These are phyloP conservation scores for Chloropsis cyanopogon DNA, from an alignment of 2,113 vertebrate genomes.

Conservation along the genomic window DNA sequence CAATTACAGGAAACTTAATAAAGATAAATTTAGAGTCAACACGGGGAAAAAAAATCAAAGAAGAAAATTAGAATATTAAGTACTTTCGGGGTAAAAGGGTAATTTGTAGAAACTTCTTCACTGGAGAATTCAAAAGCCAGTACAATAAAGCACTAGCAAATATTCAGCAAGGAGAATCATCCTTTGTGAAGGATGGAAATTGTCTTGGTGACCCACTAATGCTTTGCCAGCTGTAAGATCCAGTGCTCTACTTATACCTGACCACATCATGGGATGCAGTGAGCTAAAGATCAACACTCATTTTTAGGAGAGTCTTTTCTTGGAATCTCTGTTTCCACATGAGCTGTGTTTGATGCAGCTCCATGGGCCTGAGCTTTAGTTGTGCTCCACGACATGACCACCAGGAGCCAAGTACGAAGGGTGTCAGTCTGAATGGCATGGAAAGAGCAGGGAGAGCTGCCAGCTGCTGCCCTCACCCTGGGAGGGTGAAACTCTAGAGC, in stretches of 20 bases:
- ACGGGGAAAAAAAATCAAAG: neutral
- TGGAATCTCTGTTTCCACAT: neutral
- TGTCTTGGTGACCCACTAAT: neutral
- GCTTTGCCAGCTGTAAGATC: neutral
- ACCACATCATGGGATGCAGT: neutral
- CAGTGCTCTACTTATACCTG: neutral
- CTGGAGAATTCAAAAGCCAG: neutral
- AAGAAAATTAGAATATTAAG: neutral
- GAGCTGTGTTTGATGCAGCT: neutral
- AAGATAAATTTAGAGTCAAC: neutral
- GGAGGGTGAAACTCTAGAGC: neutral
- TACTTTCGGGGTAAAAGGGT: neutral
- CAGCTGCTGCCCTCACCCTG: neutral
- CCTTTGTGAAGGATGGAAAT: neutral
- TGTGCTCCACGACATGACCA: neutral
- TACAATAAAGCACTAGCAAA: neutral
- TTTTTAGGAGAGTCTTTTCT: neutral
- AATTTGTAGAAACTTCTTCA: neutral
- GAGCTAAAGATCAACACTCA: fast-evolving
- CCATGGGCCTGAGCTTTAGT: neutral
- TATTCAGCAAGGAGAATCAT: neutral
- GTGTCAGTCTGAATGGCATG: neutral
- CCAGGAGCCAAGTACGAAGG: neutral
- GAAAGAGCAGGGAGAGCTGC: neutral
- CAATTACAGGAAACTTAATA: neutral